Percentiles rank a stretch among this genome's conserved stretches.
Conservation (phyloP, 2,113 vertebrate species). For the Silurus glanis region DNA sequence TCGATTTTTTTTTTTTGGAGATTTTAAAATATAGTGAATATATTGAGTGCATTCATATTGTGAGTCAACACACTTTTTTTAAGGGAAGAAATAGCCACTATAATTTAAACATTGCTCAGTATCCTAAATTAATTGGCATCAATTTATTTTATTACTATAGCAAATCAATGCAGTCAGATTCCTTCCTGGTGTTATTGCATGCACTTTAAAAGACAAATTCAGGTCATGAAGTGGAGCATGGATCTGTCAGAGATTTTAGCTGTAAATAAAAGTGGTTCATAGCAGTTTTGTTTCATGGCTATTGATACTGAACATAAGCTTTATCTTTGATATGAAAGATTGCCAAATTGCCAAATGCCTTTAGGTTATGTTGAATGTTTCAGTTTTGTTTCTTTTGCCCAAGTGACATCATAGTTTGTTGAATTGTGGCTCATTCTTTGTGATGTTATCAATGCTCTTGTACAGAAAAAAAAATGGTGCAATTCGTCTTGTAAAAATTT, state of each 20-base stretch:
- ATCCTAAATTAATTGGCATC: conserved; percentile 76
- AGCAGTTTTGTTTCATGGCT: conserved; percentile 71
- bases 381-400: conserved; percentile 60
- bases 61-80: conserved; percentile 81
- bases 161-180: conserved; percentile 78
- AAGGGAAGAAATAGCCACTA: conserved; percentile 77
- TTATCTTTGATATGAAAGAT: conserved; percentile 74
- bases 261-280: conserved; percentile 98
- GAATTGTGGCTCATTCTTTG: conserved; percentile 74
- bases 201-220: conserved; percentile 97
- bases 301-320: conserved; percentile 71
- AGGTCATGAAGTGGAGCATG: conserved; percentile 89
- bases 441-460: conserved; percentile 75
- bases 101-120: conserved; percentile 79
- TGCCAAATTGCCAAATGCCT: conserved; percentile 78
- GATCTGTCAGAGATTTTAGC: conserved; percentile 98
- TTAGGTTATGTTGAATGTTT: conserved; percentile 74
- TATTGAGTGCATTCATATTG: conserved; percentile 98
- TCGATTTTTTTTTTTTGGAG: conserved; percentile 64
- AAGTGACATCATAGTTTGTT: conserved; percentile 67
- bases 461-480: conserved; percentile 74
- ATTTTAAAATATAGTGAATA: conserved; percentile 81
- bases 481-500: conserved; percentile 79
- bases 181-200: conserved; percentile 98
- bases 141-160: conserved; percentile 86